Percentiles rank a stretch among this genome's conserved stretches.
phyloP scores from a whole-genome alignment of 2,113 vertebrate species.

The Thermophis baileyi region DNA sequence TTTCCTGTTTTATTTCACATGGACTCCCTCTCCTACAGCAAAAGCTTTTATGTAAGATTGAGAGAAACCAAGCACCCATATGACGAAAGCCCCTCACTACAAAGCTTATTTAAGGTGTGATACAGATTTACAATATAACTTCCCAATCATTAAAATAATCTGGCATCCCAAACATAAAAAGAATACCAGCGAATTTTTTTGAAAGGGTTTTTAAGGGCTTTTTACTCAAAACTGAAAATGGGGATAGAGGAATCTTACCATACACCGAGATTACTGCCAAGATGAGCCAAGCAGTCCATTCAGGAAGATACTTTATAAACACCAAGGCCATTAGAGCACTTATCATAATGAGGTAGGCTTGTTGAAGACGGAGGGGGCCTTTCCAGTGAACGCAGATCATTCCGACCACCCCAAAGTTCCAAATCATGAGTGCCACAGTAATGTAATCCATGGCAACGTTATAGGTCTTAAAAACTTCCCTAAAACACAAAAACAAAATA shows the following conservation, averaged over 20 bases:
- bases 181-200: neutral
- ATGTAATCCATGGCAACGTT: conserved; percentile 96
- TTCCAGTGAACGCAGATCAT: conserved; percentile 99
- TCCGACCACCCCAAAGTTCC: conserved; percentile 98
- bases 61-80: neutral
- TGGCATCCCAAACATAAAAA: neutral
- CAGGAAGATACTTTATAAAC: conserved; percentile 98
- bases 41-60: neutral
- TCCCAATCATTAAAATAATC: neutral
- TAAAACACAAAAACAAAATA: conserved; percentile 47
- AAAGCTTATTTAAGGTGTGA: neutral
- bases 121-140: neutral
- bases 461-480: conserved; percentile 98
- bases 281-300: conserved; percentile 99
- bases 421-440: conserved; percentile 87
- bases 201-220: neutral
- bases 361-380: conserved; percentile 93
- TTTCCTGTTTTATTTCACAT: neutral
- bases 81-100: neutral
- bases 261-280: conserved; percentile 96
- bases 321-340: conserved; percentile 98
- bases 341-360: conserved; percentile 99
- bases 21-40: neutral
- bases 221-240: neutral
- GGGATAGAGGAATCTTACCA: conserved; percentile 71